Evolutionary conservation across 2,113 vertebrate genomes (phyloP).

Genomic region (Saguinus midas): DNA sequence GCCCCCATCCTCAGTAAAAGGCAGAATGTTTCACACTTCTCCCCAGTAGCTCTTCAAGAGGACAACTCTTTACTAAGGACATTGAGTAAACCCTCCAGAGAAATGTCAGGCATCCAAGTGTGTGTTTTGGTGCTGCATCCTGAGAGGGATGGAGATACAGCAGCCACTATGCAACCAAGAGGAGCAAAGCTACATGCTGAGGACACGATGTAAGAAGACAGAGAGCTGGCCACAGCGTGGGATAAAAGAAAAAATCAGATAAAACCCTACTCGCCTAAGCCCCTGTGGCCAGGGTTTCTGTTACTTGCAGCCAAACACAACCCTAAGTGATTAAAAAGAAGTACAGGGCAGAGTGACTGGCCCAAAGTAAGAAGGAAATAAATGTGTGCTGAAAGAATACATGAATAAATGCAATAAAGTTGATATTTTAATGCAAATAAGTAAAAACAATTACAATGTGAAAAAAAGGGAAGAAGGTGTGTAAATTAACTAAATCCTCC

Average conservation of each 20-base stretch:
- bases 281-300: background rate
- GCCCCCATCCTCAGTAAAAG: background rate
- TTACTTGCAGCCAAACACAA: background rate
- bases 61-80: background rate
- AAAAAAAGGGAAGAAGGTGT: too few species aligned
- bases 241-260: too few species aligned
- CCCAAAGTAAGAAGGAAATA: too few species aligned
- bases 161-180: rapidly evolving
- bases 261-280: background rate
- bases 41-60: background rate
- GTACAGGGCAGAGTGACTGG: too few species aligned
- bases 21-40: too few species aligned
- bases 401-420: too few species aligned
- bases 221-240: rapidly evolving
- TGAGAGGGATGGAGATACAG: rapidly evolving
- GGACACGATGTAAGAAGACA: rapidly evolving
- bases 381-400: too few species aligned
- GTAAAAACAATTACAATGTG: too few species aligned
- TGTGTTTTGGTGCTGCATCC: background rate
- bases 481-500: rapidly evolving
- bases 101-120: rapidly evolving
- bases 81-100: background rate
- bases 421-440: too few species aligned
- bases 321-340: too few species aligned
- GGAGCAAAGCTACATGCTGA: background rate